These are phyloP conservation scores for Conus ventricosus DNA, from an alignment of 1,140 invertebrate genomes.

Conservation along the genomic window DNA sequence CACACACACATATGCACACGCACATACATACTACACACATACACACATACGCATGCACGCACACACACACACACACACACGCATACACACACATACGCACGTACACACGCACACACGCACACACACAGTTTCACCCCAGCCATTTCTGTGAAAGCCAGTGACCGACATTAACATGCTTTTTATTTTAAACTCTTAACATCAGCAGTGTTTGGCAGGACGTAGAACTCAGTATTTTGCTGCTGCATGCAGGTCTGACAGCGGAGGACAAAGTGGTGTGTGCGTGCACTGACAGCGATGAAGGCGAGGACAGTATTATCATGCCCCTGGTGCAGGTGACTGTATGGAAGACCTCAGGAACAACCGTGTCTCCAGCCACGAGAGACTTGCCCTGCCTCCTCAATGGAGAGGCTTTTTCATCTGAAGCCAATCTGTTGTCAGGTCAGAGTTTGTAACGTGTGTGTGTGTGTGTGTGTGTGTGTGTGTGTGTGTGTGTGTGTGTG, in stretches of 20 bases:
- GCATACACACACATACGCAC: not conserved
- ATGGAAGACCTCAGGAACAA: constrained; percentile 51
- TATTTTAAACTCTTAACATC: too few species aligned
- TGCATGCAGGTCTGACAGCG: constrained; percentile 21
- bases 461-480: too few species aligned
- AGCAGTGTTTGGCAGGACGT: too few species aligned
- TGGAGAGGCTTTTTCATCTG: constrained; percentile 46
- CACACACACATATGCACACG: too few species aligned
- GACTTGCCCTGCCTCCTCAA: constrained; percentile 52
- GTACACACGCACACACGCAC: not conserved
- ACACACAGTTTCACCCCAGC: not conserved
- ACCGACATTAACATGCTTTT: too few species aligned
- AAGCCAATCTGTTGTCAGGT: constrained; percentile 58
- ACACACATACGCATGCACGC: not conserved
- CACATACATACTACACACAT: not conserved
- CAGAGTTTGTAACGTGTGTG: not conserved
- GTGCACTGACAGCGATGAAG: not conserved
- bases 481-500: too few species aligned
- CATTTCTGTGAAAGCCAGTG: too few species aligned
- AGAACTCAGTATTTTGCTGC: too few species aligned
- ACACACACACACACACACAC: not conserved
- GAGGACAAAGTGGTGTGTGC: constrained; percentile 27
- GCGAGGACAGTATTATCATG: constrained; percentile 42
- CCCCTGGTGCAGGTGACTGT: constrained; percentile 47
- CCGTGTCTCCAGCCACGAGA: constrained; percentile 44